A percentile compares a stretch with the other conserved stretches of the same genome.
phyloP scores from a whole-genome alignment of 2,888 invertebrate genomes.

The Parnassius apollo region DNA sequence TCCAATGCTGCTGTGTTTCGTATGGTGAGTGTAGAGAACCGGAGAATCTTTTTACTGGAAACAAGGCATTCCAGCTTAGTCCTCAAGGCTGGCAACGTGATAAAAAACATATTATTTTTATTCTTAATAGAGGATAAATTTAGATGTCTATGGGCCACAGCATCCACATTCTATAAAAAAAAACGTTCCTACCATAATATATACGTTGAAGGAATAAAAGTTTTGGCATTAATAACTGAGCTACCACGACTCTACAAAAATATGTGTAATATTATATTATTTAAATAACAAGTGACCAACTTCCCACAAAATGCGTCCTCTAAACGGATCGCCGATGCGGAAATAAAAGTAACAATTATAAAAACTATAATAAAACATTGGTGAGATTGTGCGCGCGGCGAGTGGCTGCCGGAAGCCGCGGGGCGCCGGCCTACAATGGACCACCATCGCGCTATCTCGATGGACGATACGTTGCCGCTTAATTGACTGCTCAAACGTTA shows the following conservation, averaged over 20 bases:
- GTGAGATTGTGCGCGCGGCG: constrained; percentile 56
- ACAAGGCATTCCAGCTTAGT: too few species aligned
- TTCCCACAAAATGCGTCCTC: constrained; percentile 67
- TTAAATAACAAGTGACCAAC: constrained; percentile 40
- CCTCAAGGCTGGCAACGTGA: too few species aligned
- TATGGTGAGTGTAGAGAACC: too few species aligned
- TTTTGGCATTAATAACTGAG: too few species aligned
- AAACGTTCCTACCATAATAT: too few species aligned
- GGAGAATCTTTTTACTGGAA: too few species aligned
- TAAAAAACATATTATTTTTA: too few species aligned
- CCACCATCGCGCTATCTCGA: constrained; percentile 78
- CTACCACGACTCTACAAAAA: neutral
- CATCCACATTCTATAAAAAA: too few species aligned
- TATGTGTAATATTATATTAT: neutral
- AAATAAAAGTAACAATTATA: constrained; percentile 69
- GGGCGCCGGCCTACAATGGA: constrained; percentile 74
- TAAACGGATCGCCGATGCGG: constrained; percentile 67
- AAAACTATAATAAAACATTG: constrained; percentile 70
- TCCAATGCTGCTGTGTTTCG: too few species aligned
- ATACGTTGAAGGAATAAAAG: too few species aligned
- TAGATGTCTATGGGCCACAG: too few species aligned
- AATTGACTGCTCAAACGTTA: constrained; percentile 78
- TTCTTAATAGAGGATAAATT: too few species aligned
- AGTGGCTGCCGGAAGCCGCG: constrained; percentile 48
- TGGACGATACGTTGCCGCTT: constrained; percentile 76